Percentiles rank a stretch among this genome's conserved stretches.
Conservation (phyloP, 2,888 invertebrate genomes). For the Plebejus argus region DNA sequence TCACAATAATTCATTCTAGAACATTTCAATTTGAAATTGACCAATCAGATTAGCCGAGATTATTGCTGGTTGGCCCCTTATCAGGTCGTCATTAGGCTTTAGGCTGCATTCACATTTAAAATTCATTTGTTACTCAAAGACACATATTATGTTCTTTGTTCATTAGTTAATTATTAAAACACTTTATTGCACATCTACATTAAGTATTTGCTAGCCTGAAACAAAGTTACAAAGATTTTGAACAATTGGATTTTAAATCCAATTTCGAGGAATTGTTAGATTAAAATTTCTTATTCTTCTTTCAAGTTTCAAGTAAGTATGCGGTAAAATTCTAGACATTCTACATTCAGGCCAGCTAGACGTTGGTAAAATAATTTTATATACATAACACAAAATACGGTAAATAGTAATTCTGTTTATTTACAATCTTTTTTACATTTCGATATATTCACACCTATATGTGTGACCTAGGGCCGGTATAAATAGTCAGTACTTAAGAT, state of each 20-base stretch:
- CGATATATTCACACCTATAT: not conserved
- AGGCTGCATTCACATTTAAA: not conserved
- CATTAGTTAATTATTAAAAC: not conserved
- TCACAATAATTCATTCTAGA: not conserved
- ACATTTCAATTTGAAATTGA: not conserved
- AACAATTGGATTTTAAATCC: not conserved
- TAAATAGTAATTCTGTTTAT: slow-evolving; percentile 44
- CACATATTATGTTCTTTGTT: not conserved
- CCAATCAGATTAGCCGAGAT: not conserved
- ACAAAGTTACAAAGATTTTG: not conserved
- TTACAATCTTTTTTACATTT: slow-evolving; percentile 46
- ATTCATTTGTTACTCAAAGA: not conserved
- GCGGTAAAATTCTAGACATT: not conserved
- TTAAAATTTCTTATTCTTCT: not conserved
- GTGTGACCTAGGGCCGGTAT: not conserved
- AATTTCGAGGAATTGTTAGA: not conserved
- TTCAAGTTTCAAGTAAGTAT: not conserved
- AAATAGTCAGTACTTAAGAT: too few species aligned
- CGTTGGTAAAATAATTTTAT: slow-evolving; percentile 9
- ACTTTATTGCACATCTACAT: slow-evolving; percentile 25
- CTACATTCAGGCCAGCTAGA: not conserved
- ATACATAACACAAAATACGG: not conserved
- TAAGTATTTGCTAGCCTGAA: not conserved
- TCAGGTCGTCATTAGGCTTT: not conserved
- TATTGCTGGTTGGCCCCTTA: not conserved